Percentiles rank a stretch among this genome's conserved stretches.
phyloP scores from a whole-genome alignment of 2,888 invertebrate genomes.

The Chrysomela aeneicollis region DNA sequence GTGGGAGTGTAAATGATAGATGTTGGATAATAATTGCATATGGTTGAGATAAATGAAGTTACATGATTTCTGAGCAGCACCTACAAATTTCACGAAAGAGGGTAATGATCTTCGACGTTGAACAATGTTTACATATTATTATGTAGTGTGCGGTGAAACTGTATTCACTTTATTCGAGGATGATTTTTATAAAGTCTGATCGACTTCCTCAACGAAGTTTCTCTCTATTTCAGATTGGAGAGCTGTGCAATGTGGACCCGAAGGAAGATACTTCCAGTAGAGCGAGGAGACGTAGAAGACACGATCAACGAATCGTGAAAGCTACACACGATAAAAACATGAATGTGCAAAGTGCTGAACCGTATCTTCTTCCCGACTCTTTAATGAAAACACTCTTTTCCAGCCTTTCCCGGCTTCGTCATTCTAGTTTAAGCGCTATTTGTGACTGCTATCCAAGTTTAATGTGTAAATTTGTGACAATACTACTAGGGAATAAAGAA shows the following conservation, averaged over 20 bases:
- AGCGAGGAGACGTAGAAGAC: slow-evolving; percentile 9
- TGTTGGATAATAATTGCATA: no score
- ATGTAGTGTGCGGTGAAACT: no score
- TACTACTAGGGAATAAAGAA: slow-evolving; percentile 48
- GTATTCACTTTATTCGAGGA: no score
- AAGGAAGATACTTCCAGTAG: neutral
- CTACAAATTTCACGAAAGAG: no score
- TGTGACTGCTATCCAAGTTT: slow-evolving; percentile 49
- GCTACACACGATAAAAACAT: slow-evolving; percentile 16
- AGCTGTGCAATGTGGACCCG: slow-evolving; percentile 5
- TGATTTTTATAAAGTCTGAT: no score
- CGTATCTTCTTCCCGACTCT: slow-evolving; percentile 24
- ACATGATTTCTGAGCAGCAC: no score
- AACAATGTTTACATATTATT: no score
- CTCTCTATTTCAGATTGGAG: slow-evolving; percentile 18
- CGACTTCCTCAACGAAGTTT: neutral
- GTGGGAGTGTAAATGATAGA: no score
- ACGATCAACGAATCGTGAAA: slow-evolving; percentile 25
- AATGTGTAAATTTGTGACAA: slow-evolving; percentile 55
- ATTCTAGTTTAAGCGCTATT: slow-evolving; percentile 42
- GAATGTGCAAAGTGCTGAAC: slow-evolving; percentile 22
- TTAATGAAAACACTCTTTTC: slow-evolving; percentile 26
- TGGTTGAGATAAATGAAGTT: no score
- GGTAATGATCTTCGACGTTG: no score
- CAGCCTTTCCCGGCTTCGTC: slow-evolving; percentile 30